These are phyloP conservation scores for Phoenicopterus ruber DNA, from an alignment of 2,113 vertebrate species.

Conservation along the genomic window DNA sequence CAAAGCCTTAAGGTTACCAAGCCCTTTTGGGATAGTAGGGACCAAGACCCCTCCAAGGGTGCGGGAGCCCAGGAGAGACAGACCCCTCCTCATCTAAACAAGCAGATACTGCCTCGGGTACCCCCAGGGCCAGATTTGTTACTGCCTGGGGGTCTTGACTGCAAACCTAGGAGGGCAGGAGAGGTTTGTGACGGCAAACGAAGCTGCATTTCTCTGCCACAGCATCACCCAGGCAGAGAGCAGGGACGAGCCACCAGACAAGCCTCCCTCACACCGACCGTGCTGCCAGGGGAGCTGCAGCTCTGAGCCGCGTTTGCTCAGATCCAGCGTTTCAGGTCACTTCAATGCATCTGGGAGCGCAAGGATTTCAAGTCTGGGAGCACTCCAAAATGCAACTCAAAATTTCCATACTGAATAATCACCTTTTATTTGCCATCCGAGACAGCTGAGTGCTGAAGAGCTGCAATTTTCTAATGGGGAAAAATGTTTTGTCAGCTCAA, in stretches of 20 bases:
- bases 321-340: background rate
- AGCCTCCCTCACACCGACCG: fast-evolving
- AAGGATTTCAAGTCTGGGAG: background rate
- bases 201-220: background rate
- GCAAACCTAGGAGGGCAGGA: background rate
- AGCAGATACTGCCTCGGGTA: background rate
- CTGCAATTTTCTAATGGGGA: background rate
- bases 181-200: background rate
- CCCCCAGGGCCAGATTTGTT: background rate
- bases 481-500: slow-evolving; percentile 16
- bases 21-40: background rate
- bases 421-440: background rate
- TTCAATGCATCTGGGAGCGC: fast-evolving
- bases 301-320: background rate
- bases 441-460: background rate
- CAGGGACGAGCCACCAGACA: background rate
- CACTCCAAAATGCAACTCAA: background rate
- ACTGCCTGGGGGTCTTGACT: no score
- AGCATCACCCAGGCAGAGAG: background rate
- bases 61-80: background rate
- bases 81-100: background rate
- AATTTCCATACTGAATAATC: background rate
- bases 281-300: background rate
- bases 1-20: background rate
- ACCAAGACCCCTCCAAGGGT: no score